These are phyloP conservation scores for fruit fly (Drosophila melanogaster) DNA, from an alignment of 1,140 invertebrate genomes.

Conservation along the genomic window Release_6_plus_ISO1_MT NT_037436.4:796001-796500, in stretches of 20 bases:
- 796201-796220: conserved; percentile 79
- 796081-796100: conserved; percentile 62
- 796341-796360: neutral
- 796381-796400: conserved; percentile 55
- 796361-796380: conserved; percentile 42
- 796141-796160: conserved; percentile 24
- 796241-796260: conserved; percentile 67
- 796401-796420: conserved; percentile 77
- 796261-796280: conserved; percentile 51
- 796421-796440: conserved; percentile 63
- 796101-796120: conserved; percentile 50
- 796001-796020: conserved; percentile 78
- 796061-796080: conserved; percentile 74
- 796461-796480: conserved; percentile 54
- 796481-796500: conserved; percentile 60
- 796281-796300: conserved; percentile 56
- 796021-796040: conserved; percentile 30
- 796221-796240: conserved; percentile 84
- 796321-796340: conserved; percentile 50
- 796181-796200: conserved; percentile 47
- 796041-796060: conserved; percentile 74
- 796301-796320: conserved; percentile 75
- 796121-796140: conserved; percentile 62
- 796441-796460: conserved; percentile 63
- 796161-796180: conserved; percentile 35